Conservation (phyloP, 1,140 invertebrate genomes). For the Bombus confusus region DNA sequence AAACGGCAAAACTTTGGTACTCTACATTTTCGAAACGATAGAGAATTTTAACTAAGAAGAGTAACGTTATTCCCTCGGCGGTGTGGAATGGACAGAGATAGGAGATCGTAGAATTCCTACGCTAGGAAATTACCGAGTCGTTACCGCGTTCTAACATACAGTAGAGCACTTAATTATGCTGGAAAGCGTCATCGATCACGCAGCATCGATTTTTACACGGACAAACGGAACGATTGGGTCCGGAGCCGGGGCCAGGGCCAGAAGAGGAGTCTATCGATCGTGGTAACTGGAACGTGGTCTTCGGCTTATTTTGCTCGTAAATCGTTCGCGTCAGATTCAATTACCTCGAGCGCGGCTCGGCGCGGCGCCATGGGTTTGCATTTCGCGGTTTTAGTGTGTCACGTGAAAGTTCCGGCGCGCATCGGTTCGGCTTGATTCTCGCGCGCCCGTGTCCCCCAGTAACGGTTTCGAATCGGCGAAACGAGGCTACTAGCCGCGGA, state of each 20-base stretch:
- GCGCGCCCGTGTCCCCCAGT: constrained; percentile 14
- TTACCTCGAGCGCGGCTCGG: background rate
- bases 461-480: constrained; percentile 64
- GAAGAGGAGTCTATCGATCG: background rate
- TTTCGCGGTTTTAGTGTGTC: constrained; percentile 65
- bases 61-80: no score
- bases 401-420: constrained; percentile 62
- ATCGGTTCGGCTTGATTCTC: constrained; percentile 50
- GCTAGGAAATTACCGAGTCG: no score
- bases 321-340: constrained; percentile 29
- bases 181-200: no score
- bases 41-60: no score
- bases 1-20: no score
- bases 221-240: background rate
- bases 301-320: constrained; percentile 25
- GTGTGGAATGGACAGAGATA: no score
- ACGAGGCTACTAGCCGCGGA: constrained; percentile 55
- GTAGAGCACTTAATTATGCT: no score
- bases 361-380: constrained; percentile 17
- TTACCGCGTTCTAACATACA: no score
- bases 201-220: background rate
- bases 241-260: no score
- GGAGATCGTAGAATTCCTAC: no score
- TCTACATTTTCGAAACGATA: no score
- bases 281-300: constrained; percentile 38